Evolutionary conservation across 2,888 invertebrate species (phyloP).

Genomic region (Drosophila meridionalis): DNA sequence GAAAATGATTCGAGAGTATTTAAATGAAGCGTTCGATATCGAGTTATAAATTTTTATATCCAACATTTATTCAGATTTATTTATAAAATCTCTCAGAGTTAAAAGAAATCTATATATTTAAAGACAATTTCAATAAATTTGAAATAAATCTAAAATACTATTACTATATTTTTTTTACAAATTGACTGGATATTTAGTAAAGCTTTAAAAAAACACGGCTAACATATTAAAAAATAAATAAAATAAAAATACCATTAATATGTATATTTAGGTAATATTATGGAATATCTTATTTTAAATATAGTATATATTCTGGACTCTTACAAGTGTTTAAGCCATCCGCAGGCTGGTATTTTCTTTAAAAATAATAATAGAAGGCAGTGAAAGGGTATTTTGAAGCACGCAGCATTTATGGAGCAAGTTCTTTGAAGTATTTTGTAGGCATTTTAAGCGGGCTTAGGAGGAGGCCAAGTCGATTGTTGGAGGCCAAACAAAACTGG

Average conservation of each 20-base stretch:
- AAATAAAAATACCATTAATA: too few species aligned
- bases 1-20: background rate
- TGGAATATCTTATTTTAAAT: too few species aligned
- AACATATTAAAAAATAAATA: too few species aligned
- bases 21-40: background rate
- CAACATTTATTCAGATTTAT: background rate
- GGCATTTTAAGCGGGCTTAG: constrained; percentile 53
- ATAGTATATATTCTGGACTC: too few species aligned
- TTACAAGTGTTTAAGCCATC: background rate
- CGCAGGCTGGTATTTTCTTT: background rate
- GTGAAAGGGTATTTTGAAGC: background rate
- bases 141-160: too few species aligned
- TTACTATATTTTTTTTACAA: too few species aligned
- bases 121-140: too few species aligned
- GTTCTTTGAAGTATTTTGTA: constrained; percentile 32
- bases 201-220: too few species aligned
- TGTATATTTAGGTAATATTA: too few species aligned
- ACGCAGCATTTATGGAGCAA: background rate
- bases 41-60: background rate
- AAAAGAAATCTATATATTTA: background rate
- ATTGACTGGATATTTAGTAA: too few species aligned
- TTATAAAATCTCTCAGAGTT: background rate
- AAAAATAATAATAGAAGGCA: background rate
- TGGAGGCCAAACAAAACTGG: constrained; percentile 72
- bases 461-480: constrained; percentile 57